phyloP scores from a whole-genome alignment of 2,113 vertebrate species.

The Rallus limicola region DNA sequence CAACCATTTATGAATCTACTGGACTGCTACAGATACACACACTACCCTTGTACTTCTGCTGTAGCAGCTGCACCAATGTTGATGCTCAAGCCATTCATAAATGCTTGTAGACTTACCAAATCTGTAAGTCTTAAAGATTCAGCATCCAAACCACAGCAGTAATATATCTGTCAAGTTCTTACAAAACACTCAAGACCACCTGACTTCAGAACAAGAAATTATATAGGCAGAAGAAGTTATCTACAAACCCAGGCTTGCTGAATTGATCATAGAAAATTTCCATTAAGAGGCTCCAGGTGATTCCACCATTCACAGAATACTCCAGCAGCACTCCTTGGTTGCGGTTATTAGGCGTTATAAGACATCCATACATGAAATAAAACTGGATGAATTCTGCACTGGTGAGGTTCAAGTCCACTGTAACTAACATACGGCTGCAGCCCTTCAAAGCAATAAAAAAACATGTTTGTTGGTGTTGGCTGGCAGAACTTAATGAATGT shows the following conservation, averaged over 20 bases:
- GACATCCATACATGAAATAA: slow-evolving; percentile 99
- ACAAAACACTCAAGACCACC: neutral
- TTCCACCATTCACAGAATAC: slow-evolving; percentile 94
- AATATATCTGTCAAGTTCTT: neutral
- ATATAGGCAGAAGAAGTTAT: neutral
- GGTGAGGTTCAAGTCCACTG: slow-evolving; percentile 95
- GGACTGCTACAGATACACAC: neutral
- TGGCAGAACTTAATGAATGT: neutral
- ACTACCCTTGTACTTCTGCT: neutral
- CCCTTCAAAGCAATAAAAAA: slow-evolving; percentile 76
- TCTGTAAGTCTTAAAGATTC: neutral
- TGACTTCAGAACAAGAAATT: neutral
- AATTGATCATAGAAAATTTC: slow-evolving; percentile 98
- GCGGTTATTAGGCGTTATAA: slow-evolving; percentile 91
- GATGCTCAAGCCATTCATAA: neutral
- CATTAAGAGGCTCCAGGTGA: slow-evolving; percentile 92
- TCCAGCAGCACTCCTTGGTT: slow-evolving; percentile 97
- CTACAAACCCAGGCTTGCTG: slow-evolving; percentile 93
- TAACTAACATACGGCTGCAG: slow-evolving; percentile 92
- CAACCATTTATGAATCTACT: neutral
- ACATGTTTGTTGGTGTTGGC: neutral
- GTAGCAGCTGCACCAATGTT: neutral
- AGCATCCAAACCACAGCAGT: neutral
- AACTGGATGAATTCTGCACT: slow-evolving; percentile 97
- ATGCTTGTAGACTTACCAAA: neutral